These are phyloP conservation scores for Morinoia aosen DNA, from an alignment of 2,888 invertebrate species.

Conservation along the genomic window DNA sequence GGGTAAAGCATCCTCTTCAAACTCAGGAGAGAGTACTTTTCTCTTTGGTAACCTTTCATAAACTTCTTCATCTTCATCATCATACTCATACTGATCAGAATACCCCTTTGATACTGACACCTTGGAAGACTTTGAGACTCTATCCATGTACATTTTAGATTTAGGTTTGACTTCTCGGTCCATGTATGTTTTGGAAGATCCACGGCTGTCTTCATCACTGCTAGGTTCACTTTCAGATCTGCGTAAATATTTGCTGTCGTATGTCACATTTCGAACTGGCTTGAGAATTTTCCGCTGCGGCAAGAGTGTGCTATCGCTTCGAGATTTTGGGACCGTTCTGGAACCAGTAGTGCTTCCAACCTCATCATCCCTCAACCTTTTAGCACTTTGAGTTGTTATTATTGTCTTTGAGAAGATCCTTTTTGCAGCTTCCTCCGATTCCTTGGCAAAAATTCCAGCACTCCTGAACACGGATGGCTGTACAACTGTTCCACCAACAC, in stretches of 20 bases:
- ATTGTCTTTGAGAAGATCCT: neutral
- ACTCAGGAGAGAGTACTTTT: neutral
- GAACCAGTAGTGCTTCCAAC: constrained; percentile 3
- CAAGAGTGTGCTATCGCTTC: neutral
- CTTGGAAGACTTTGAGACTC: neutral
- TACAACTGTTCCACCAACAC: constrained; percentile 30
- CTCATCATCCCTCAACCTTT: neutral
- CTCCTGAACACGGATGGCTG: constrained; percentile 40
- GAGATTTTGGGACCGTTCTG: neutral
- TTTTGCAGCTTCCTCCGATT: constrained; percentile 47
- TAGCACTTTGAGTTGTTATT: neutral
- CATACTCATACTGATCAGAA: neutral
- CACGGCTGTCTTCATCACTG: constrained; percentile 14
- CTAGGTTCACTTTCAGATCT: constrained; percentile 26
- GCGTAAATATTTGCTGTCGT: constrained; percentile 3
- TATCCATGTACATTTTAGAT: constrained; percentile 24
- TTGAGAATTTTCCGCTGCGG: constrained; percentile 38
- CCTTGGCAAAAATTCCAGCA: constrained; percentile 67
- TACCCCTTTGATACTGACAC: constrained; percentile 20
- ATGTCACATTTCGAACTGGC: neutral
- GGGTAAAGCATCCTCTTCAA: neutral
- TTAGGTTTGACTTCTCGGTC: neutral
- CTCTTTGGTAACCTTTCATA: neutral
- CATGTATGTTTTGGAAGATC: constrained; percentile 8
- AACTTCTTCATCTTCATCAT: neutral